A percentile compares a stretch with the other conserved stretches of the same genome.
Evolutionary conservation across 1,140 invertebrate genomes (phyloP).

Genomic region (Atta texana): DNA sequence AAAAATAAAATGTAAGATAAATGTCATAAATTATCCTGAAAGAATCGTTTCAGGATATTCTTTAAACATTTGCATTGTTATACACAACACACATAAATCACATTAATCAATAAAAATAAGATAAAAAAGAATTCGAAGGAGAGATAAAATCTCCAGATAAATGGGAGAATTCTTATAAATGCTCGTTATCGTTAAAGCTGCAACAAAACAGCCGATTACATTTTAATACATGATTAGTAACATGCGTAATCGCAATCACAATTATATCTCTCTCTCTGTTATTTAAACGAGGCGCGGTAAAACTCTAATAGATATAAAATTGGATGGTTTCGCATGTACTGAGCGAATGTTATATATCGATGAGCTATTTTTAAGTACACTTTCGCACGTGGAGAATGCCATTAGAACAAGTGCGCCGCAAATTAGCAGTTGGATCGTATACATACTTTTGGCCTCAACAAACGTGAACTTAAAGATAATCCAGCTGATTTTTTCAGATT

Average conservation of each 20-base stretch:
- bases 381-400: conserved; percentile 46
- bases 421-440: conserved; percentile 29
- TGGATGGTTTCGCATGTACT: not conserved
- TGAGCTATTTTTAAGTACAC: conserved; percentile 59
- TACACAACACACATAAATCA: not conserved
- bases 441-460: not conserved
- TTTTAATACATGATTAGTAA: conserved; percentile 7
- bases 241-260: conserved; percentile 2
- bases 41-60: conserved; percentile 3
- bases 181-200: conserved; percentile 54
- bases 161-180: not conserved
- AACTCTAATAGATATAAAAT: conserved; percentile 32
- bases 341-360: conserved; percentile 29
- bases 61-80: not conserved
- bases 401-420: conserved; percentile 26
- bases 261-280: conserved; percentile 27
- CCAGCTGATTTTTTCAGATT: not conserved
- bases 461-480: conserved; percentile 8
- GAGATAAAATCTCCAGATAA: not conserved
- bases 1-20: conserved; percentile 67
- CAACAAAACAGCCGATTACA: conserved; percentile 51
- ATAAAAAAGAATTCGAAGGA: conserved; percentile 25
- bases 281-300: conserved; percentile 12
- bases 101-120: conserved; percentile 12
- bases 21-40: conserved; percentile 10